Conservation (phyloP, 1,140 invertebrate species). For the Caenorhabditis briggsae region DNA sequence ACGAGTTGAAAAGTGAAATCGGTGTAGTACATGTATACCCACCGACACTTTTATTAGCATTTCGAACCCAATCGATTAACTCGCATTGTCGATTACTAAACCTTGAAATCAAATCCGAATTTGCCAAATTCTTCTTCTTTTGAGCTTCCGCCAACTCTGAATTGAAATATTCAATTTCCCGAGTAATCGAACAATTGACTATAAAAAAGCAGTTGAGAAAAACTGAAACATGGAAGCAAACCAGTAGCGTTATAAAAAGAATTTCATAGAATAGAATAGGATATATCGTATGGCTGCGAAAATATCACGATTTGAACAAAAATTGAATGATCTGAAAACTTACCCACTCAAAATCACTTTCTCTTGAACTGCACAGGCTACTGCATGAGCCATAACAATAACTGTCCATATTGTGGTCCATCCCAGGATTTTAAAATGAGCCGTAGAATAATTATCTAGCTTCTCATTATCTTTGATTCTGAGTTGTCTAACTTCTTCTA, state of each 20-base stretch:
- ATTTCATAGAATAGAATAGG: not conserved
- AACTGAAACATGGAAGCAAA: not conserved
- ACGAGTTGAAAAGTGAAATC: not conserved
- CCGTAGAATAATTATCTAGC: not conserved
- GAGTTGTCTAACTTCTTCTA: not conserved
- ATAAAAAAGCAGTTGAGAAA: not conserved
- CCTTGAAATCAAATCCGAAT: not conserved
- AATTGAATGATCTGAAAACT: not conserved
- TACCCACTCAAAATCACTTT: slow-evolving; percentile 6
- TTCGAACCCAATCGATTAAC: not conserved
- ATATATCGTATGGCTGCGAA: not conserved
- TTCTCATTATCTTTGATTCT: slow-evolving; percentile 2
- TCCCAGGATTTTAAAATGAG: not conserved
- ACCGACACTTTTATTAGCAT: not conserved
- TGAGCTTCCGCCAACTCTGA: not conserved
- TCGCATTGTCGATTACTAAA: not conserved
- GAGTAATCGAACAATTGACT: not conserved
- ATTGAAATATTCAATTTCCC: slow-evolving; percentile 15
- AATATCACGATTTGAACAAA: not conserved
- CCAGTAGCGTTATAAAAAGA: not conserved
- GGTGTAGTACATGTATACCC: not conserved
- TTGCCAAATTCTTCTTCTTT: not conserved
- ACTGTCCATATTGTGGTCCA: not conserved
- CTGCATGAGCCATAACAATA: not conserved
- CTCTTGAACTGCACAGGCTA: not conserved